These are phyloP conservation scores for Lordiphosa mommai DNA, from an alignment of 1,140 invertebrate species.

Conservation along the genomic window DNA sequence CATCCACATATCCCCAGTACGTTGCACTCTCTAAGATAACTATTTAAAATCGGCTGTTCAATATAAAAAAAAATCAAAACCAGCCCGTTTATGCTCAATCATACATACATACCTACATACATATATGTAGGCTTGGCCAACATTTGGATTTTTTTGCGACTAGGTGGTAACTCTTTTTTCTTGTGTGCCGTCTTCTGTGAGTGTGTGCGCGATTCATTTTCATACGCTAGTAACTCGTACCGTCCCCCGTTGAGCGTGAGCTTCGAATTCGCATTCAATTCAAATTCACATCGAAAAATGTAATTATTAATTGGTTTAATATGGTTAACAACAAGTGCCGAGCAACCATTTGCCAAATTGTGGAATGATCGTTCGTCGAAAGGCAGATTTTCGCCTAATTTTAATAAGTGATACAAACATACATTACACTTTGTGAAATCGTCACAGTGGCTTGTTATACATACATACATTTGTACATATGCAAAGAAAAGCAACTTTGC, in stretches of 20 bases:
- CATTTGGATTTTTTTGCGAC: not conserved
- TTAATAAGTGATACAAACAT: slow-evolving; percentile 11
- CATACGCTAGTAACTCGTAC: slow-evolving; percentile 46
- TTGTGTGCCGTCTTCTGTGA: slow-evolving; percentile 24
- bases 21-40: not conserved
- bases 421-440: slow-evolving; percentile 44
- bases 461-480: slow-evolving; percentile 3
- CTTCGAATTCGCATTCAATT: slow-evolving; percentile 22
- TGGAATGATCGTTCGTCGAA: slow-evolving; percentile 1
- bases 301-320: slow-evolving; percentile 11
- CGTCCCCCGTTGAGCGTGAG: slow-evolving; percentile 48
- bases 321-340: not conserved
- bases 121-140: not conserved
- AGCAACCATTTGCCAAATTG: not conserved
- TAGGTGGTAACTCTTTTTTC: slow-evolving; percentile 50
- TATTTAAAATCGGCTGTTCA: not conserved
- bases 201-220: slow-evolving; percentile 33
- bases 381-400: slow-evolving; percentile 1
- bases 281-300: slow-evolving; percentile 31
- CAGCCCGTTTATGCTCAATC: too few species aligned
- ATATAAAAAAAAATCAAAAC: too few species aligned
- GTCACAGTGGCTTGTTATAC: slow-evolving; percentile 41
- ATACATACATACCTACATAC: too few species aligned
- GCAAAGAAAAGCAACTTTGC: slow-evolving; percentile 10
- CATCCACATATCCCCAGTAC: not conserved